A percentile compares a stretch with the other conserved stretches of the same genome.
Evolutionary conservation across 2,888 invertebrate species (phyloP).

Genomic region (Baronia brevicornis): DNA sequence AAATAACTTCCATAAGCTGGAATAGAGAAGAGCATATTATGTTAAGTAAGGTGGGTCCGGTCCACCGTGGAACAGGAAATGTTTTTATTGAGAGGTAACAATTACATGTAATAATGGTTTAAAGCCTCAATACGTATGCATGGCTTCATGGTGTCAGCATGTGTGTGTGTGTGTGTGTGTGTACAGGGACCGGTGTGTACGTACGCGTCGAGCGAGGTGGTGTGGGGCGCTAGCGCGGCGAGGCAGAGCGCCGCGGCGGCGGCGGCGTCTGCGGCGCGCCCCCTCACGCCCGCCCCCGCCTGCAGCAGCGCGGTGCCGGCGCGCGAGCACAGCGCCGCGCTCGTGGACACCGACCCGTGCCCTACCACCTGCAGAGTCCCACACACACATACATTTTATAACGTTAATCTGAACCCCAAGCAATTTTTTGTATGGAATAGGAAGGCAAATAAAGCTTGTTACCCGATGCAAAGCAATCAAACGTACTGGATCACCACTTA

Average conservation of each 20-base stretch:
- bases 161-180: background rate
- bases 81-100: too few species aligned
- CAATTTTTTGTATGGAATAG: background rate
- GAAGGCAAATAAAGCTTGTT: too few species aligned
- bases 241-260: constrained; percentile 84
- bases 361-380: constrained; percentile 80
- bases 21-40: too few species aligned
- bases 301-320: constrained; percentile 81
- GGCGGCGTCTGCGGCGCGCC: constrained; percentile 87
- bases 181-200: constrained; percentile 25
- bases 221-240: constrained; percentile 82
- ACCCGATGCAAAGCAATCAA: too few species aligned
- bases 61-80: too few species aligned
- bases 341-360: constrained; percentile 85
- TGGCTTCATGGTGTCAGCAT: too few species aligned
- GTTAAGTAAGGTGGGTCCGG: too few species aligned
- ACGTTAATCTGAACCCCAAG: too few species aligned
- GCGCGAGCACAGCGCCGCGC: constrained; percentile 81
- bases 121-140: too few species aligned
- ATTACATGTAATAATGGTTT: too few species aligned
- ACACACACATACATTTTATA: background rate
- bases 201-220: constrained; percentile 86
- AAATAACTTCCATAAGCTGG: too few species aligned
- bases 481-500: too few species aligned
- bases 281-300: constrained; percentile 80